These are phyloP conservation scores for Hephaestus fuliginosus DNA, from an alignment of 2,797 vertebrate genomes.

Conservation along the genomic window DNA sequence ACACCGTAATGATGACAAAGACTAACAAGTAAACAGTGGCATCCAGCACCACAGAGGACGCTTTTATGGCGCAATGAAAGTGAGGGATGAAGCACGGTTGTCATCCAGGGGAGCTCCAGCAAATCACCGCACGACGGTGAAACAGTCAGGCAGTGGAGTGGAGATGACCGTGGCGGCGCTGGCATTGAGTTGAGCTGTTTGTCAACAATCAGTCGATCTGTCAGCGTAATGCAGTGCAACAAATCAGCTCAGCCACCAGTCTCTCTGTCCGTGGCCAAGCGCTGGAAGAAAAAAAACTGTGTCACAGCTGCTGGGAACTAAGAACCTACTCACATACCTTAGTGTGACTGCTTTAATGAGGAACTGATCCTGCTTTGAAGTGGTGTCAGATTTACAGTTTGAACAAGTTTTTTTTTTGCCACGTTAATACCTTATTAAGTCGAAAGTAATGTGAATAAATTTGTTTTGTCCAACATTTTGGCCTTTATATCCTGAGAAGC, in stretches of 20 bases:
- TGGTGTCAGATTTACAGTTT: slow-evolving; percentile 44
- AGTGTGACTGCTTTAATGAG: slow-evolving; percentile 38
- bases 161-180: slow-evolving; percentile 54
- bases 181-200: slow-evolving; percentile 79
- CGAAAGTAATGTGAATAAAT: slow-evolving; percentile 21
- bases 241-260: slow-evolving; percentile 62
- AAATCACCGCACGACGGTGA: slow-evolving; percentile 75
- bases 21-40: slow-evolving; percentile 79
- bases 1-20: slow-evolving; percentile 86
- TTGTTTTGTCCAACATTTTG: slow-evolving; percentile 25
- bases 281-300: slow-evolving; percentile 22
- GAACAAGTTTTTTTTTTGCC: slow-evolving; percentile 35
- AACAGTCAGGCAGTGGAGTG: slow-evolving; percentile 53
- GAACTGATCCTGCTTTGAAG: slow-evolving; percentile 43
- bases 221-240: slow-evolving; percentile 74
- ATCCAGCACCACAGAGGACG: slow-evolving; percentile 72
- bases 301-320: slow-evolving; percentile 42
- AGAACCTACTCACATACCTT: slow-evolving; percentile 32
- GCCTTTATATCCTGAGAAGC: slow-evolving; percentile 24
- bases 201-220: slow-evolving; percentile 83
- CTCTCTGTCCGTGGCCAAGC: slow-evolving; percentile 47
- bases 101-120: slow-evolving; percentile 68
- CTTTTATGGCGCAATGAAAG: slow-evolving; percentile 84
- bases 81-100: slow-evolving; percentile 83
- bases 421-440: slow-evolving; percentile 33